Evolutionary conservation across 2,113 vertebrate species (phyloP), one percentile per base, ranked within the genome.

Genomic region (Psittacula cyanocephala): DNA sequence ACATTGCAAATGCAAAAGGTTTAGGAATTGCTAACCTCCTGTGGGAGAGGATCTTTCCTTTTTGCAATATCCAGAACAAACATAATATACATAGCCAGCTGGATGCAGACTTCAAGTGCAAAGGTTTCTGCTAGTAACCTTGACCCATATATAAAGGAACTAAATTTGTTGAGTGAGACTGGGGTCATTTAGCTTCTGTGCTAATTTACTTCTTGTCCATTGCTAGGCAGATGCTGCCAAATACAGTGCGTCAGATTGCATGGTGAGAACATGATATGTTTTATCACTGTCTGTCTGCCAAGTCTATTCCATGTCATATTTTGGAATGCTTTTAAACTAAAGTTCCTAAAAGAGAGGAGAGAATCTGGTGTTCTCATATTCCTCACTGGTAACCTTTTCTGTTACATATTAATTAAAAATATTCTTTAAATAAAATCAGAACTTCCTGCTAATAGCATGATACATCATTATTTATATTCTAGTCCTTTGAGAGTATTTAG

Each of bases 181-280:
- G 67, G 44, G 81, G 93, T 95, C 68, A 59, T 85, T 83, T 84
- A 82, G 52, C 47, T 60, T 88, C 77, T 85, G 50, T 7, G 33
- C 64, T 96, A 69, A 92, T 92, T 96, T 96, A 86, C 88, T 93
- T 87, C 81, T 90, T 87, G 70, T 91, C 71, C 69, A 55, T 76
- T 95, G 90, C 81, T 69, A 80, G 65, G 60, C 78, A 72, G 55
- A 78, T 3, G 8, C 44, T 89, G 94, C 88, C 78, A 95, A 86
- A 68, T 62, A 39, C 63, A 77, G 31, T 50, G 59, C 0, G 1
- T 95, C 89, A 95, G 91, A 85, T 83, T 72, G 78, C 31, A 27
- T 65, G 64, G 64, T 81, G 79, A 72, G 81, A 82, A 76, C 81
- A 53, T 75, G 86, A 20, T 78, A 80, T n/a, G 64, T 91, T 89